Evolutionary conservation across 2,797 vertebrate species (phyloP), one percentile per base, ranked within the genome.

Genomic region (Ceryle rudis): DNA sequence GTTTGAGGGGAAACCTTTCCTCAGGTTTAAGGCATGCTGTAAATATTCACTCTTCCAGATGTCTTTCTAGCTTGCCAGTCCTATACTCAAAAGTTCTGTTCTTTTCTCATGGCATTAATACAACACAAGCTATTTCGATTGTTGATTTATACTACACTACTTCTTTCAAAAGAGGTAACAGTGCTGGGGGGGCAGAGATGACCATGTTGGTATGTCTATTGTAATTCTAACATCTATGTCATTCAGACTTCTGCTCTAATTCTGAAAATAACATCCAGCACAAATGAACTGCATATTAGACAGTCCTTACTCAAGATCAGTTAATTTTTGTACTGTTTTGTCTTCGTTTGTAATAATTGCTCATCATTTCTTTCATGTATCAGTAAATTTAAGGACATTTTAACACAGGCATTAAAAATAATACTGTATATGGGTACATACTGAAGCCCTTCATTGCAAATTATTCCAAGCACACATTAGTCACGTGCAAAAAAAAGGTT

Each of bases 401-500:
- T 65, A 82, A 77, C 20, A 46, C 1, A 61, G 14, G 41, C 14
- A 81, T 3, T 61, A 74, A 89, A 93, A 67, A 51, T 39, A 95
- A 62, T 54, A 44, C 5, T n/a, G 22, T 6, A 8, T 46, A 71
- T 28, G 14, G 28, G 71, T 25, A 70, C 25, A 25, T 47, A 74
- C 0, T 25, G 19, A 81, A 86, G 18, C 17, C 66, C 26, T 77
- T 58, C 9, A 77, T 4, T 33, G 13, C 6, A 91, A 66, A 35
- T 66, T 75, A 80, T 60, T 86, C 57, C 52, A 81, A 77, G 41
- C 22, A 80, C 28, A 57, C 21, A n/a, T 64, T 85, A 62, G 77
- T 77, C 21, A 55, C 18, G 52, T 0, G 0, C 14, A 81, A 79
- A 71, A 60, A n/a, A 73, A 84, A 81, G 44, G 14, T 6, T 64